A percentile compares a stretch with the other conserved stretches of the same genome.
Evolutionary conservation across 2,888 invertebrate species (phyloP).

Genomic region (Heliconius erato): DNA sequence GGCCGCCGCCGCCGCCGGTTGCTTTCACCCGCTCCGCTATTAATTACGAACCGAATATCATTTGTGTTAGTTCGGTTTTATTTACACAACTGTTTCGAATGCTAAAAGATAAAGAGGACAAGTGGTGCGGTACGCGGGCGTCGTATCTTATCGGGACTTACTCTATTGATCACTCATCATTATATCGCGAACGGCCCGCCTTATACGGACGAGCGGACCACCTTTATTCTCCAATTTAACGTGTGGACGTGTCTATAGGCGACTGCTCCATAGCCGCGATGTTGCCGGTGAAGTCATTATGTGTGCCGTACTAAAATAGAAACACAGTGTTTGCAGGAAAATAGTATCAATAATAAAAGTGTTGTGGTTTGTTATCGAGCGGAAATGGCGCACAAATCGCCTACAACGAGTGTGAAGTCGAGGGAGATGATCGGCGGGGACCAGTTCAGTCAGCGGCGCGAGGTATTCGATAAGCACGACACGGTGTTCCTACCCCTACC

Average conservation of each 20-base stretch:
- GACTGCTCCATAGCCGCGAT: constrained; percentile 75
- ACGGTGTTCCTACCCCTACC: constrained; percentile 80
- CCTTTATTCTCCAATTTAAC: constrained; percentile 83
- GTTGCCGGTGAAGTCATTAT: constrained; percentile 84
- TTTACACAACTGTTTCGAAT: constrained; percentile 84
- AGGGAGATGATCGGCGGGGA: constrained; percentile 82
- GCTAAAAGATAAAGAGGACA: constrained; percentile 83
- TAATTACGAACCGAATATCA: constrained; percentile 76
- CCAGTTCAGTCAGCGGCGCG: constrained; percentile 83
- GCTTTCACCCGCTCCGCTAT: constrained; percentile 82
- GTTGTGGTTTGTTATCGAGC: constrained; percentile 84
- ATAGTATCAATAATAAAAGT: constrained; percentile 83
- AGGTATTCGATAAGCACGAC: constrained; percentile 83
- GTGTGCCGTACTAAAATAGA: constrained; percentile 83
- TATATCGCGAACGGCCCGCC: constrained; percentile 82
- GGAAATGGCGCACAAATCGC: constrained; percentile 83
- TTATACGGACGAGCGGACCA: constrained; percentile 79
- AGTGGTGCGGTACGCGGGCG: constrained; percentile 73
- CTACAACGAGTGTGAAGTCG: constrained; percentile 80
- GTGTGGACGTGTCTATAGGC: constrained; percentile 67
- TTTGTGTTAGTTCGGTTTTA: constrained; percentile 78
- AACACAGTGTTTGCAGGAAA: constrained; percentile 83
- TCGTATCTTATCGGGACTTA: constrained; percentile 81
- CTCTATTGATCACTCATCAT: constrained; percentile 83
- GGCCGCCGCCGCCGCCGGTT: constrained; percentile 69